These are phyloP conservation scores for Scelioninae gen. 2 DNA, from an alignment of 2,888 invertebrate species.

Conservation along the genomic window DNA sequence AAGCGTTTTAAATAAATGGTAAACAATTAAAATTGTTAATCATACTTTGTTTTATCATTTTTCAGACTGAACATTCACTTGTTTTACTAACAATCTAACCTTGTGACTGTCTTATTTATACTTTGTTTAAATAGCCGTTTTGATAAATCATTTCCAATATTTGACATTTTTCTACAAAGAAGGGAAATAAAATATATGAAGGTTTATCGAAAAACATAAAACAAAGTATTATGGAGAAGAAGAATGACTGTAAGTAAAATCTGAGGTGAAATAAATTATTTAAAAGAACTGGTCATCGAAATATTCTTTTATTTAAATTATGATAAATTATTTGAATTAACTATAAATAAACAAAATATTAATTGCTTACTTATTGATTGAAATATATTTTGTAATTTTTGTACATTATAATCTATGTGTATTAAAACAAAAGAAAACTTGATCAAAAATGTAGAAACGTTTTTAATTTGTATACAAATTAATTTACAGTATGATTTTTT, in stretches of 20 bases:
- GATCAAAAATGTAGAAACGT: not conserved
- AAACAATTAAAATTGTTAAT: constrained; percentile 45
- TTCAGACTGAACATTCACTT: constrained; percentile 31
- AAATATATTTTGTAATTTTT: no score
- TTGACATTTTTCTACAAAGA: not conserved
- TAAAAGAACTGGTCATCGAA: no score
- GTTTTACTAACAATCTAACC: constrained; percentile 54
- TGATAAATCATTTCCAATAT: not conserved
- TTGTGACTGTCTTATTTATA: constrained; percentile 30
- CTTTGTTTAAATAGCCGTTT: constrained; percentile 36
- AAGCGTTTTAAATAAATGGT: not conserved
- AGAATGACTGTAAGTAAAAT: constrained; percentile 4
- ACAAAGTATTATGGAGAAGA: not conserved
- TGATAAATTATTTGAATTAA: no score
- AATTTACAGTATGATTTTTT: not conserved
- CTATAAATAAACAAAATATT: no score
- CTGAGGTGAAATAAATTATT: no score
- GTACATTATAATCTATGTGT: no score
- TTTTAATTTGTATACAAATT: not conserved
- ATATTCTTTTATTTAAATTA: not conserved
- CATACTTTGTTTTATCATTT: constrained; percentile 31
- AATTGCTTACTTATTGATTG: no score
- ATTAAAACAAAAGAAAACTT: constrained; percentile 13
- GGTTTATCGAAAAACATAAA: no score
- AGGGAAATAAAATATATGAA: not conserved